Conservation (phyloP, 2,888 invertebrate genomes). For the Nomada ruficornis region DNA sequence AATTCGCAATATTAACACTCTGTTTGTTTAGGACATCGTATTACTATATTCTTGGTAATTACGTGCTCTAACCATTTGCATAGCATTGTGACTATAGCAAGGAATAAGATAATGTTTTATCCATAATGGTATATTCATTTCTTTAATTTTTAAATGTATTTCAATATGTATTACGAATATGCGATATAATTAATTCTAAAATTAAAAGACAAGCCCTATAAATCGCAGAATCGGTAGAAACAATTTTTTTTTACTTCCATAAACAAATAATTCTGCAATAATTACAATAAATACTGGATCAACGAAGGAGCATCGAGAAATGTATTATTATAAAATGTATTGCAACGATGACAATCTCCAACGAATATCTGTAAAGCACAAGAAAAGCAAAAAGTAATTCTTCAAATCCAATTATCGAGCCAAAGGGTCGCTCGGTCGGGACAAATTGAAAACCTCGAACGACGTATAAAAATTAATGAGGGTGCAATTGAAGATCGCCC, state of each 20-base stretch:
- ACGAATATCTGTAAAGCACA: not conserved
- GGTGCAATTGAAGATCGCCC: slow-evolving; percentile 57
- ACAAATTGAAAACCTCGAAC: slow-evolving; percentile 57
- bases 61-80: slow-evolving; percentile 18
- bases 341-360: slow-evolving; percentile 14
- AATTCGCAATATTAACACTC: slow-evolving; percentile 36
- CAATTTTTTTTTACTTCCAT: not conserved
- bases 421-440: slow-evolving; percentile 4
- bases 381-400: slow-evolving; percentile 8
- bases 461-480: slow-evolving; percentile 67
- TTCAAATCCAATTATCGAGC: slow-evolving; percentile 15
- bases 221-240: slow-evolving; percentile 7
- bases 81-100: not conserved
- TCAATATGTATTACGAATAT: too few species aligned
- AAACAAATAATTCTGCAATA: not conserved
- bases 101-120: not conserved
- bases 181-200: not conserved
- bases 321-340: slow-evolving; percentile 29
- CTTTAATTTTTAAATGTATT: too few species aligned
- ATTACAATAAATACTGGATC: slow-evolving; percentile 17
- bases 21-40: slow-evolving; percentile 26
- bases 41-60: slow-evolving; percentile 43
- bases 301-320: not conserved
- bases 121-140: too few species aligned
- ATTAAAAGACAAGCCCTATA: not conserved